Evolutionary conservation across 2,113 vertebrate species (phyloP).

Genomic region (Saccopteryx leptura): DNA sequence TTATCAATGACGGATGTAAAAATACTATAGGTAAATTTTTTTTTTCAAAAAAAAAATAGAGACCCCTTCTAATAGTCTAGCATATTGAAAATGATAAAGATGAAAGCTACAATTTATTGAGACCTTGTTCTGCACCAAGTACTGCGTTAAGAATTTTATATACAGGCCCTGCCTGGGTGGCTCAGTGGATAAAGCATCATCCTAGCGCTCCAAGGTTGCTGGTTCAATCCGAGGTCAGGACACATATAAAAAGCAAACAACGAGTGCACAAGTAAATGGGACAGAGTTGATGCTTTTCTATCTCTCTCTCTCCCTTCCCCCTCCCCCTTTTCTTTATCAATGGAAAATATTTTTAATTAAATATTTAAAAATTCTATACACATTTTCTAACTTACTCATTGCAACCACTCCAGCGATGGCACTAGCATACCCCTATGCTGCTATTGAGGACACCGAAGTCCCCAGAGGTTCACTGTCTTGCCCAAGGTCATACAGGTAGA

Average conservation of each 20-base stretch:
- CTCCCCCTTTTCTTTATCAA: no score
- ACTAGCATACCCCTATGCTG: neutral
- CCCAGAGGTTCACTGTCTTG: neutral
- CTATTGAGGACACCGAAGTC: neutral
- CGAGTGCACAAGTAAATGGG: no score
- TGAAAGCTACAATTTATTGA: neutral
- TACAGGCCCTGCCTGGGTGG: no score
- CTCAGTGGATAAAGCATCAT: no score
- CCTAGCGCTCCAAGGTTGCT: no score
- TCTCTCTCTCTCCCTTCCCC: no score
- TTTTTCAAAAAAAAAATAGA: neutral
- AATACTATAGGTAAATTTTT: neutral
- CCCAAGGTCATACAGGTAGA: neutral
- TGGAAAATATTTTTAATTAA: no score
- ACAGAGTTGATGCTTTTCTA: no score
- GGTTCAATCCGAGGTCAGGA: no score
- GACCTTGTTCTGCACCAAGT: neutral
- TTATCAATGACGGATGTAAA: neutral
- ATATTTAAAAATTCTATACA: neutral
- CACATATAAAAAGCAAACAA: no score
- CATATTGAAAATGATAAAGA: neutral
- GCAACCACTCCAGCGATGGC: neutral
- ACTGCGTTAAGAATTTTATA: neutral
- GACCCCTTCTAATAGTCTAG: neutral
- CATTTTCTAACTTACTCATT: neutral